Conservation (phyloP, 2,888 invertebrate genomes). For the Cinara cedri region DNA sequence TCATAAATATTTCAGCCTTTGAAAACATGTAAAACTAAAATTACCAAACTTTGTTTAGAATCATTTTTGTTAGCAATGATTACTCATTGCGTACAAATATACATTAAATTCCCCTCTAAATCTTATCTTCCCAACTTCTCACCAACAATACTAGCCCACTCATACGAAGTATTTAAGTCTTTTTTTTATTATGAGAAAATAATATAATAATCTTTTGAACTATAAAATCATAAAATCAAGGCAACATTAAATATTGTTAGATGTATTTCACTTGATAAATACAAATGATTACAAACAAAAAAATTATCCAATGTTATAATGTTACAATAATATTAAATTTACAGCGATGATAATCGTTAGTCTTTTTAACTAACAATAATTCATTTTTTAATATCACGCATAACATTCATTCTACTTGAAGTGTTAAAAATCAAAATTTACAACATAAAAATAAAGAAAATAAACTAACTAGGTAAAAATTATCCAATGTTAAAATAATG, state of each 20-base stretch:
- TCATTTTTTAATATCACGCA: constrained; percentile 48
- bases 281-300: constrained; percentile 5
- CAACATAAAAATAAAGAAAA: constrained; percentile 20
- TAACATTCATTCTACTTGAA: constrained; percentile 51
- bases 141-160: no score
- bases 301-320: background rate
- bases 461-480: background rate
- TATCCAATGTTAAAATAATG: no score
- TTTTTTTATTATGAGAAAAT: no score
- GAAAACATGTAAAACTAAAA: no score
- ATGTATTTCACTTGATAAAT: constrained; percentile 28
- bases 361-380: constrained; percentile 25
- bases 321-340: constrained; percentile 40
- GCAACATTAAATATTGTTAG: constrained; percentile 36
- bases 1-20: no score
- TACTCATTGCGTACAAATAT: no score
- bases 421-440: constrained; percentile 36
- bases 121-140: no score
- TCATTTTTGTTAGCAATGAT: no score
- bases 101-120: no score
- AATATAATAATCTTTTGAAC: no score
- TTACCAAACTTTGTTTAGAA: no score
- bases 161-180: no score
- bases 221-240: background rate
- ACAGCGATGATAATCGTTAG: constrained; percentile 32